Evolutionary conservation across 2,888 invertebrate species (phyloP), one percentile per base, ranked within the genome.

Genomic region (Drosophila nigricruria): DNA sequence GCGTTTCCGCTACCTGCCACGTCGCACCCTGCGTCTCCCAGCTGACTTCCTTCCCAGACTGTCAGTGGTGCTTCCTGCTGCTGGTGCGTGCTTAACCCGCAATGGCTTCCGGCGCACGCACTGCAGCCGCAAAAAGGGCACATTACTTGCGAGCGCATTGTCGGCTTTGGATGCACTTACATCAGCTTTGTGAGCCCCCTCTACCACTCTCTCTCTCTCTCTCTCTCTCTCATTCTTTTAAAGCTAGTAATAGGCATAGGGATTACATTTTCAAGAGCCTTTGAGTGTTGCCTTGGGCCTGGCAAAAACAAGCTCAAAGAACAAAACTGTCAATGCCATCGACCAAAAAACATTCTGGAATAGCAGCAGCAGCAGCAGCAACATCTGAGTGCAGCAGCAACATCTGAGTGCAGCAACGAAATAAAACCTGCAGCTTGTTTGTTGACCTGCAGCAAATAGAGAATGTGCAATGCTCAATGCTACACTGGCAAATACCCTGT

Each of bases 31-130:
- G 18, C 16, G 18, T 27, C 30, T 5, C 43, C 32, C 34, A 27
- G 5, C 50, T 23, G 18, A n/a, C 5, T 52, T 65, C 45, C 53
- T 62, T 61, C 54, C 61, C 42, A 32, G 42, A 42, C 59, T 70
- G 77, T 70, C 78, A 63, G 70, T 43, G 57, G 20, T 57, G 50
- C 70, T 77, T 73, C 73, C 77, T 70, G 34, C 27, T 43, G 59
- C 20, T 45, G 25, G 58, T 79, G 74, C 76, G 79, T 76, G 81
- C 76, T 74, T 74, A 84, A 73, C 82, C 88, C 77, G 63, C 88
- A 82, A 85, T 81, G 88, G 85, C 85, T 84, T 84, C 85, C 88
- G 88, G 81, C 73, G 64, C 77, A 82, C 85, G 79, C 76, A 84
- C 59, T 62, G 59, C 36, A 59, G 56, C 50, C 49, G 60, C 60